These are phyloP conservation scores for Eristalinus aeneus DNA, from an alignment of 2,888 invertebrate genomes.

Conservation along the genomic window DNA sequence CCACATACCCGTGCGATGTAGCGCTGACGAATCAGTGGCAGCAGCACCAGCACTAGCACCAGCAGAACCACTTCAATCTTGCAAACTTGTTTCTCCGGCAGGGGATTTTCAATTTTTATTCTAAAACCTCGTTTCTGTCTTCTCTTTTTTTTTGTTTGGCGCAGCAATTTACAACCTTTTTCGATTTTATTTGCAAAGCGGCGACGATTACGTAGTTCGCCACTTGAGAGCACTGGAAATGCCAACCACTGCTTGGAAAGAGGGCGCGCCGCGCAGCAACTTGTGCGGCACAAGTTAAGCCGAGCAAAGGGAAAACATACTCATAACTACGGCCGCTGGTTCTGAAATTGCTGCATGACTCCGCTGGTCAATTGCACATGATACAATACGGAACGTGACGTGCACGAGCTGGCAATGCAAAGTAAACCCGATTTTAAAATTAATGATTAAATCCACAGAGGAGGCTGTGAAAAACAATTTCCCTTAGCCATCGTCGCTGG, in stretches of 20 bases:
- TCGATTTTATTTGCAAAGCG: constrained; percentile 12
- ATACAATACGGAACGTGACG: constrained; percentile 60
- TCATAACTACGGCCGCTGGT: not conserved
- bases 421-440: constrained; percentile 42
- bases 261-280: not conserved
- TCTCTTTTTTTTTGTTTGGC: not conserved
- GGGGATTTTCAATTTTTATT: constrained; percentile 53
- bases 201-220: constrained; percentile 36
- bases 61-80: constrained; percentile 46
- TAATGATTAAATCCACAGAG: constrained; percentile 50
- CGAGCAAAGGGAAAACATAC: not conserved
- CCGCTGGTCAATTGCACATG: not conserved
- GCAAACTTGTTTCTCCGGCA: constrained; percentile 56
- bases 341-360: not conserved
- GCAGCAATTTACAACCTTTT: constrained; percentile 19
- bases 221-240: constrained; percentile 7
- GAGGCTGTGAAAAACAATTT: constrained; percentile 46
- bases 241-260: not conserved
- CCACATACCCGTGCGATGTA: constrained; percentile 10
- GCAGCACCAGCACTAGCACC: constrained; percentile 26
- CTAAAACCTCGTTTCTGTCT: not conserved
- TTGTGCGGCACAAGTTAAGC: too few relatives aligned
- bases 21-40: constrained; percentile 56
- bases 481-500: not conserved
- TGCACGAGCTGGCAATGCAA: constrained; percentile 13